Percentiles rank a stretch among this genome's conserved stretches.
phyloP scores from a whole-genome alignment of 2,113 vertebrate genomes.

The Charina bottae region DNA sequence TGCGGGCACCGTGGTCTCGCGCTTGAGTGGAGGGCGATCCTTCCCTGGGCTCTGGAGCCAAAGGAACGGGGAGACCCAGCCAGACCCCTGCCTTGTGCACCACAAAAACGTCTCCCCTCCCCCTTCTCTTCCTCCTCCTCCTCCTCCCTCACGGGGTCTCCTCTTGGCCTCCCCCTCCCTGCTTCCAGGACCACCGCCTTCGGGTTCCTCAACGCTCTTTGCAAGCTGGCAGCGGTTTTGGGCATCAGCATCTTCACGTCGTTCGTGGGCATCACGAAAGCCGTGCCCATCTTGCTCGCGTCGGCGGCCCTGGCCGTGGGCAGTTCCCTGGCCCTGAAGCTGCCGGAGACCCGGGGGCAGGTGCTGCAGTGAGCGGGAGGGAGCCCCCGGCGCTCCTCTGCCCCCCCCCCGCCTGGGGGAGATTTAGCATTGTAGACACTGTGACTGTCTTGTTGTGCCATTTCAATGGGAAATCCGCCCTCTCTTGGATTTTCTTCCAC shows the following conservation, averaged over 20 bases:
- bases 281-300: conserved; percentile 92
- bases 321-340: conserved; percentile 91
- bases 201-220: conserved; percentile 94
- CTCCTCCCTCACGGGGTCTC: neutral
- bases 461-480: conserved; percentile 3
- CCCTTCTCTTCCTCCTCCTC: no score
- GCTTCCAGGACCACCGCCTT: conserved; percentile 88
- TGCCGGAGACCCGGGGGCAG: conserved; percentile 92
- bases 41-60: neutral
- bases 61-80: neutral
- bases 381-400: neutral
- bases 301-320: conserved; percentile 88
- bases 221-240: conserved; percentile 91
- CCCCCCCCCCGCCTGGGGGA: neutral
- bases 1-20: neutral
- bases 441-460: conserved; percentile 68
- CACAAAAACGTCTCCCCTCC: no score
- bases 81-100: neutral
- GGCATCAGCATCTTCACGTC: conserved; percentile 98
- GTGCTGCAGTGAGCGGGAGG: conserved; percentile 86
- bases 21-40: neutral
- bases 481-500: conserved; percentile 11
- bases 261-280: conserved; percentile 94
- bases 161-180: neutral
- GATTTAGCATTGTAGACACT: conserved; percentile 70